Percentiles rank a stretch among this genome's conserved stretches.
Evolutionary conservation across 2,888 invertebrate genomes (phyloP).

Genomic region (Choristoneura rosaceana): DNA sequence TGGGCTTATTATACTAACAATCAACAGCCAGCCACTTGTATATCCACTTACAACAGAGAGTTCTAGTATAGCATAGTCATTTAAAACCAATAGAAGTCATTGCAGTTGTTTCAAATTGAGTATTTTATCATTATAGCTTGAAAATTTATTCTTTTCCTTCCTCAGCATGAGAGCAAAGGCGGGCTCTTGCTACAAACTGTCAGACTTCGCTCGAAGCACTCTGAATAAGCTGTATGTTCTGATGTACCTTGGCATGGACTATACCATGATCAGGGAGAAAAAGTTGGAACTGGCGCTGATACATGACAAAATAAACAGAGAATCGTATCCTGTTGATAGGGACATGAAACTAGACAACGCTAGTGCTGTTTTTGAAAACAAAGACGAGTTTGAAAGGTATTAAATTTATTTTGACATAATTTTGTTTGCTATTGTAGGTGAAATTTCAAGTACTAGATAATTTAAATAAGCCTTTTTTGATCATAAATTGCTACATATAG

Average conservation of each 20-base stretch:
- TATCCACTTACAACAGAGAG: no score
- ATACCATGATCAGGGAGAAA: constrained; percentile 68
- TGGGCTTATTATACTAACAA: no score
- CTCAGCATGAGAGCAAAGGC: constrained; percentile 64
- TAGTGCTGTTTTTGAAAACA: constrained; percentile 68
- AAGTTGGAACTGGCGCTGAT: constrained; percentile 69
- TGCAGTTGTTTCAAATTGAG: no score
- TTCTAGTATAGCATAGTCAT: no score
- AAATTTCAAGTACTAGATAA: no score
- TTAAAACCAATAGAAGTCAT: no score
- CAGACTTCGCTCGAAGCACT: constrained; percentile 59
- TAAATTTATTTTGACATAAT: neutral
- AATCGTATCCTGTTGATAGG: constrained; percentile 71
- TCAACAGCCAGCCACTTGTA: no score
- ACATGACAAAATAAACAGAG: constrained; percentile 64
- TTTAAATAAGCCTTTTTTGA: no score
- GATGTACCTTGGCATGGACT: constrained; percentile 77
- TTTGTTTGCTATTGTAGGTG: no score
- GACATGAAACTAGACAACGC: constrained; percentile 67
- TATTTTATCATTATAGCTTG: neutral
- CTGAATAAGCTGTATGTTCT: constrained; percentile 70
- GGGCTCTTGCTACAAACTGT: constrained; percentile 71
- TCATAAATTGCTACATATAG: no score
- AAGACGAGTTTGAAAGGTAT: constrained; percentile 72
- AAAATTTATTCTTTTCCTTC: neutral